These are phyloP conservation scores for Syngnathus floridae DNA, from an alignment of 2,113 vertebrate genomes.

Conservation along the genomic window DNA sequence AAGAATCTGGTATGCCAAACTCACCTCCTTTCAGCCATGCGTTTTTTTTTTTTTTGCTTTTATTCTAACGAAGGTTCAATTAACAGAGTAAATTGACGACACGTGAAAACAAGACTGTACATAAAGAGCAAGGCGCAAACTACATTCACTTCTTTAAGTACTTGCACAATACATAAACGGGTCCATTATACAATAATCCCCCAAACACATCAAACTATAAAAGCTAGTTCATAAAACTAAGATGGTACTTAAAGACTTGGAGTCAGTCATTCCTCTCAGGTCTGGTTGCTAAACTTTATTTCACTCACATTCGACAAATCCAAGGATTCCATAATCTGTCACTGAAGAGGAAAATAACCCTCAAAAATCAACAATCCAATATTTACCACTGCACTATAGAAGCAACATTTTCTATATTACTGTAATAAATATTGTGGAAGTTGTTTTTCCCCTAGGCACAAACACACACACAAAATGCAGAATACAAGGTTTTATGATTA, in stretches of 20 bases:
- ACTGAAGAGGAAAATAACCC: background rate
- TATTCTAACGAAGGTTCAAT: background rate
- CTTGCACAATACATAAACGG: constrained; percentile 28
- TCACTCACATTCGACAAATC: background rate
- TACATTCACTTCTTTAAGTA: constrained; percentile 22
- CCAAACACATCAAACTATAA: constrained; percentile 16
- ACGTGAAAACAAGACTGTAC: background rate
- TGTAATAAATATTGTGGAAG: background rate
- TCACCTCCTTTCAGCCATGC: constrained; percentile 30
- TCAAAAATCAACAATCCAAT: background rate
- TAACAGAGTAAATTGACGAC: background rate
- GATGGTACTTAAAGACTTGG: constrained; percentile 29
- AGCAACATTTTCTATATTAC: background rate
- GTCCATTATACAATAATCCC: constrained; percentile 29
- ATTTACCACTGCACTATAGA: background rate
- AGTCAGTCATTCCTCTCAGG: constrained; percentile 28
- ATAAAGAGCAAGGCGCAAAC: constrained; percentile 10
- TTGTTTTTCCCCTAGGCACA: too few species aligned
- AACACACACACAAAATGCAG: background rate
- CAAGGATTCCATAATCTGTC: background rate
- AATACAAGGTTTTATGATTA: too few species aligned
- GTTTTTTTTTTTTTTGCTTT: background rate
- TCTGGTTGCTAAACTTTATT: constrained; percentile 25
- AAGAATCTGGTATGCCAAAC: constrained; percentile 31
- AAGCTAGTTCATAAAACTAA: constrained; percentile 39